Base-by-base conservation (phyloP, 2,113 vertebrate genomes). In the Petromus typicus region DNA sequence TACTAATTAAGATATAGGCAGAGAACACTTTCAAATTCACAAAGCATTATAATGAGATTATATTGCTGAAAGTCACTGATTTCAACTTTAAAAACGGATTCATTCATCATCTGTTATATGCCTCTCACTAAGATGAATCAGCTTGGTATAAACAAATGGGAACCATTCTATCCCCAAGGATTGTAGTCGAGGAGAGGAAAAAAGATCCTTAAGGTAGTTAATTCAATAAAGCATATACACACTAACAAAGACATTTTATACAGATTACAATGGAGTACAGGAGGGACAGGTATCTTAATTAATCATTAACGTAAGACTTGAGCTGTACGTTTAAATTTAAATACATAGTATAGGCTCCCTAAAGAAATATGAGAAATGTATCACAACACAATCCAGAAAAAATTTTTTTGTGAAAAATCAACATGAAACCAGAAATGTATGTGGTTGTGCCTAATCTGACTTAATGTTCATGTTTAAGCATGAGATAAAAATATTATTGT, bases 301-400 rank as follows among this genome's bases (percentile, higher is more conserved):
- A 90, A 57, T 95, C 32, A 80, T 48, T 48, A 88, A 78, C 75
- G 27, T 34, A 14, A 64, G 40, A 92, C 64, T 85, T 81, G 40
- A 75, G 16, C 20, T 75, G 7, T 18, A 23, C 64, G 45, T 22
- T 64, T 8, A 63, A 89, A 95, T 48, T 43, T n/a, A 54, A 73
- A 78, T 32, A 85, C 7, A 57, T 25, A 56, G 34, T 37, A 43
- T 27, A n/a, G 11, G 23, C 32, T 75, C 59, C 30, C 73, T 32
- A 7, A 16, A 66, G 32, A 91, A 82, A 82, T 56, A 73, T 20
- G 9, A 48, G 66, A 32, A 81, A 34, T 5, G 17, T 59, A 82
- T 3, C 32, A 30, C 57, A 59, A 18, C 11, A 34, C 6, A 84
- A 45, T 37, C 8, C 23, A 51, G 16, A 83, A n/a, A 67, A 78